Percentiles rank a stretch among this genome's conserved stretches.
phyloP scores from a whole-genome alignment of 2,888 invertebrate genomes.

The Phymatocera aterrima region DNA sequence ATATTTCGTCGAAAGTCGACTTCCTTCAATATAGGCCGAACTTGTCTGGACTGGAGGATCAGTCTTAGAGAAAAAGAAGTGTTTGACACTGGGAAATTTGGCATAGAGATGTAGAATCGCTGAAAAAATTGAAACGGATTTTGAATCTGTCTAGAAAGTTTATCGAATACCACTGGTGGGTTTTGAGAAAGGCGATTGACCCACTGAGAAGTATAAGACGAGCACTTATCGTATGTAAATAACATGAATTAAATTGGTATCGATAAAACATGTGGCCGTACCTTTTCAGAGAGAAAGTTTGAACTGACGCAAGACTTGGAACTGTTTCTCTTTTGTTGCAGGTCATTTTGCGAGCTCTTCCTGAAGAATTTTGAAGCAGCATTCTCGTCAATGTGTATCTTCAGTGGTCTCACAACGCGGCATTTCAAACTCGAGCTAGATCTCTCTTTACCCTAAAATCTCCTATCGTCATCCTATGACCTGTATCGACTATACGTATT shows the following conservation, averaged over 20 bases:
- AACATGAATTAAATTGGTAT: constrained; percentile 17
- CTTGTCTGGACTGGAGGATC: too few species aligned
- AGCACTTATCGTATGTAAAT: neutral
- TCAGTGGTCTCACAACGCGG: neutral
- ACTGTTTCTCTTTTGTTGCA: constrained; percentile 38
- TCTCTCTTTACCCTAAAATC: neutral
- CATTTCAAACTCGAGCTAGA: neutral
- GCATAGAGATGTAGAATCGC: neutral
- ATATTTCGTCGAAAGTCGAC: too few species aligned
- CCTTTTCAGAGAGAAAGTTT: constrained; percentile 6
- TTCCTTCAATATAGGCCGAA: too few species aligned
- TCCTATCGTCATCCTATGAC: neutral
- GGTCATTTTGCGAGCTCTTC: constrained; percentile 31
- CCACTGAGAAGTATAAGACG: neutral
- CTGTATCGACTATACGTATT: neutral
- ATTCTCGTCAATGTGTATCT: neutral
- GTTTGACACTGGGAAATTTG: neutral
- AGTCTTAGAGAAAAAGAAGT: neutral
- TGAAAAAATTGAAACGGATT: neutral
- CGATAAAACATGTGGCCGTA: neutral
- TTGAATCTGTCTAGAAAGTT: neutral
- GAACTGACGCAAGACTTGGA: constrained; percentile 26
- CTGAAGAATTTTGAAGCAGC: constrained; percentile 19
- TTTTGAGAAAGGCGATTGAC: constrained; percentile 25
- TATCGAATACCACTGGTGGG: neutral